phyloP scores from a whole-genome alignment of 2,888 invertebrate genomes.

The Tupiocoris notatus region DNA sequence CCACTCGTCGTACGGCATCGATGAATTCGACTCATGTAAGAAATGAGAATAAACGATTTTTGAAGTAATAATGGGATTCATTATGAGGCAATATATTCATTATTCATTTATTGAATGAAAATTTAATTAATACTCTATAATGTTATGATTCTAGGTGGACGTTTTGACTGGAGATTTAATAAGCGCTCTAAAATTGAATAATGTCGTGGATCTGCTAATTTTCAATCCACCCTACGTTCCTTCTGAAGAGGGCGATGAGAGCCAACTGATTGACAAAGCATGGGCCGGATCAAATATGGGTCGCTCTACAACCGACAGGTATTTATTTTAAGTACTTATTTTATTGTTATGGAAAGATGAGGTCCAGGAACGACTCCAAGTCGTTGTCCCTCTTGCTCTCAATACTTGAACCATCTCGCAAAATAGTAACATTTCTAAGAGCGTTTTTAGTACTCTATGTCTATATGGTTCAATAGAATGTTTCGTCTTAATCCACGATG shows the following conservation, averaged over 20 bases:
- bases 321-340: too few species aligned
- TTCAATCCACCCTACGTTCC: slow-evolving; percentile 99
- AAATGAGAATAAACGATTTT: background rate
- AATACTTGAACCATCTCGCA: too few species aligned
- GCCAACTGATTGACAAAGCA: slow-evolving; percentile 60
- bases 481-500: too few species aligned
- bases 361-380: too few species aligned
- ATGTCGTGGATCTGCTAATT: slow-evolving; percentile 78
- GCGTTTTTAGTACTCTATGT: too few species aligned
- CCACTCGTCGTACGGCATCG: slow-evolving; percentile 67
- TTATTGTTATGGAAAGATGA: too few species aligned
- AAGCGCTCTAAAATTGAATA: slow-evolving; percentile 57
- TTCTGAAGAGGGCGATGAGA: slow-evolving; percentile 72
- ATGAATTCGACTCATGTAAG: slow-evolving; percentile 62
- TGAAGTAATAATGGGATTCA: background rate
- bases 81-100: background rate
- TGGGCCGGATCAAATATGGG: slow-evolving; percentile 69
- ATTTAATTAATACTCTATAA: background rate
- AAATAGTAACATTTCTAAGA: too few species aligned
- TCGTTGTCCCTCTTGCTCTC: too few species aligned
- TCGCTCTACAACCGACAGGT: slow-evolving; percentile 34
- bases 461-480: too few species aligned
- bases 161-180: slow-evolving; percentile 66
- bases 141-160: slow-evolving; percentile 57
- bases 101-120: background rate